Percentiles rank a stretch among this genome's conserved stretches.
phyloP scores from a whole-genome alignment of 2,888 invertebrate species.

The Nemotelus nigrinus region DNA sequence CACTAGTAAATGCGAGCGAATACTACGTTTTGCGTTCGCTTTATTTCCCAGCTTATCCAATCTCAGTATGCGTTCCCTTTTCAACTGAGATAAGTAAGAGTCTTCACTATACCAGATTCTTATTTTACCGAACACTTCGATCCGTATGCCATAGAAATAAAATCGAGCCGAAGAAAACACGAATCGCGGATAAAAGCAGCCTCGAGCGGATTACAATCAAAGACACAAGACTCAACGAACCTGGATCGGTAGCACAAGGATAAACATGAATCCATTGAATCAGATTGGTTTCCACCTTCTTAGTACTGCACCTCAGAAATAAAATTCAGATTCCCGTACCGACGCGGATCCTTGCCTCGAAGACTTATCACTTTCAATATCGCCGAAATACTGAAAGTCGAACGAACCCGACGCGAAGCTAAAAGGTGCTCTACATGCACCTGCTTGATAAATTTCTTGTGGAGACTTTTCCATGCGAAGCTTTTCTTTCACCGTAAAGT shows the following conservation, averaged over 20 bases:
- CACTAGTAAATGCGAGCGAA: constrained; percentile 1
- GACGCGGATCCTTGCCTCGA: not conserved
- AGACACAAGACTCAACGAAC: too few relatives aligned
- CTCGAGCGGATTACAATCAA: not conserved
- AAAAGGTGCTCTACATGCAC: constrained; percentile 24
- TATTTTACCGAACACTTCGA: not conserved
- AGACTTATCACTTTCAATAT: constrained; percentile 29
- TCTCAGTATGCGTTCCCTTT: not conserved
- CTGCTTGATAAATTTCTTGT: constrained; percentile 20
- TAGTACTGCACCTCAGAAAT: not conserved
- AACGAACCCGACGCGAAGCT: constrained; percentile 4
- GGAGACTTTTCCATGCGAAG: constrained; percentile 27
- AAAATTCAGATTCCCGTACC: too few relatives aligned
- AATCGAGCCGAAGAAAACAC: not conserved
- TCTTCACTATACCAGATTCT: not conserved
- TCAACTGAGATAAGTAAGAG: not conserved
- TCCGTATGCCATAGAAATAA: not conserved
- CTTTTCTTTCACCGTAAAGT: not conserved
- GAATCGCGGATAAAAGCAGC: not conserved
- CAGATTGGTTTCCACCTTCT: not conserved
- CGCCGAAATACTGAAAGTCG: constrained; percentile 24
- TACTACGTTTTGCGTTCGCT: not conserved
- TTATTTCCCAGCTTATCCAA: not conserved
- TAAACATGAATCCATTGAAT: too few relatives aligned
- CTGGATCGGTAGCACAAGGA: too few relatives aligned